Evolutionary conservation across 2,113 vertebrate species (phyloP), one percentile per base, ranked within the genome.

Genomic region (Chloroceryle aenea): DNA sequence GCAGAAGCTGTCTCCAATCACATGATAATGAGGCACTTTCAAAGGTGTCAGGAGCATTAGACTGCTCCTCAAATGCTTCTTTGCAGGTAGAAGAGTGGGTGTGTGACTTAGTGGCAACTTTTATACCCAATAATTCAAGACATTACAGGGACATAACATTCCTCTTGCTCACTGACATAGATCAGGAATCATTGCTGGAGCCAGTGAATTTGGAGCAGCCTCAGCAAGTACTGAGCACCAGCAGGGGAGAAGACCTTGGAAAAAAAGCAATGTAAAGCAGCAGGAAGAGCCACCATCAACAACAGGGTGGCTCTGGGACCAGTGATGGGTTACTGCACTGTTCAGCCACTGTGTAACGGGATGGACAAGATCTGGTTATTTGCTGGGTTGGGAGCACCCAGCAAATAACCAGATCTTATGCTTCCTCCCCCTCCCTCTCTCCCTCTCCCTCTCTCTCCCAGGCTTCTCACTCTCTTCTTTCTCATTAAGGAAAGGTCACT

Each of bases 141-240:
- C 45, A 71, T 16, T 58, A 22, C n/a, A 56, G 53, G 30, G 42
- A 30, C 6, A 10, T 23, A 14, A 32, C 1, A 0, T 47, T 91
- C 36, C 29, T 62, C 29, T 78, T 16, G n/a, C 23, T 78, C 82
- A 45, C 6, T 0, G 0, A 17, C 58, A 50, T 34, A 19, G 26
- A 38, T 29, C n/a, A 45, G 64, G 67, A 73, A 38, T n/a, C 63
- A 19, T 21, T 74, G 61, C 47, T 56, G 48, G 45, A 92, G 55
- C n/a, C 73, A 38, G 53, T 8, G 71, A 59, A 29, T 68, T 62
- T 88, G 66, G 78, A 90, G 42, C 58, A 76, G 48, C 34, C 45
- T 3, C 62, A 48, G 63, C 0, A 0, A 84, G 21, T 34, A 30
- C 26, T 0, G 2, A 85, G 29, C 11, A 53, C 27, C 0, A 0